Evolutionary conservation across 2,113 vertebrate species (phyloP).

Genomic region (Plectropomus leopardus): DNA sequence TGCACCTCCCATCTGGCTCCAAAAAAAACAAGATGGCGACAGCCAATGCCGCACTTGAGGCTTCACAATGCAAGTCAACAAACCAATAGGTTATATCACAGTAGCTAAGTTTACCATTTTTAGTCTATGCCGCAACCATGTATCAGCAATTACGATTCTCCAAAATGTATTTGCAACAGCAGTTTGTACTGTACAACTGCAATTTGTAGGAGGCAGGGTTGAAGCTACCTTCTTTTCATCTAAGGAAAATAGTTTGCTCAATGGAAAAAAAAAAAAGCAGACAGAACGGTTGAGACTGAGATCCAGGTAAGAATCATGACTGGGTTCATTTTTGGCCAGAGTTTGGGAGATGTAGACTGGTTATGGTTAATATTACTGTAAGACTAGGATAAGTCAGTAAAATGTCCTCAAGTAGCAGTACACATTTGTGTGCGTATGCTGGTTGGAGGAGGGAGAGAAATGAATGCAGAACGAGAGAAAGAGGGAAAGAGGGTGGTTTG

Average conservation of each 20-base stretch:
- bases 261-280: background rate
- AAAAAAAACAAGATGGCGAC: no score
- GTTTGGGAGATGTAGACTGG: background rate
- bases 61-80: no score
- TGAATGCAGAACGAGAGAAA: background rate
- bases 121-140: background rate
- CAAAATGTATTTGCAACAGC: background rate
- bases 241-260: background rate
- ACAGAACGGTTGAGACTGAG: background rate
- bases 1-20: no score
- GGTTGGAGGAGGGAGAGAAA: background rate
- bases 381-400: background rate
- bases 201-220: background rate
- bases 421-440: conserved; percentile 8
- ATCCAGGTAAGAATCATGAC: background rate
- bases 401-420: background rate
- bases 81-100: no score
- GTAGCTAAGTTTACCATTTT: no score
- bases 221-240: background rate
- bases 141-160: background rate
- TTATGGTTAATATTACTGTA: background rate
- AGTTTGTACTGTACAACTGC: background rate
- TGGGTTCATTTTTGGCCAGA: background rate
- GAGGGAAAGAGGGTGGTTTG: conserved; percentile 20
- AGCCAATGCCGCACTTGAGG: no score